A percentile compares a stretch with the other conserved stretches of the same genome.
phyloP scores from a whole-genome alignment of 2,888 invertebrate genomes.

The Lasioglossum vierecki region DNA sequence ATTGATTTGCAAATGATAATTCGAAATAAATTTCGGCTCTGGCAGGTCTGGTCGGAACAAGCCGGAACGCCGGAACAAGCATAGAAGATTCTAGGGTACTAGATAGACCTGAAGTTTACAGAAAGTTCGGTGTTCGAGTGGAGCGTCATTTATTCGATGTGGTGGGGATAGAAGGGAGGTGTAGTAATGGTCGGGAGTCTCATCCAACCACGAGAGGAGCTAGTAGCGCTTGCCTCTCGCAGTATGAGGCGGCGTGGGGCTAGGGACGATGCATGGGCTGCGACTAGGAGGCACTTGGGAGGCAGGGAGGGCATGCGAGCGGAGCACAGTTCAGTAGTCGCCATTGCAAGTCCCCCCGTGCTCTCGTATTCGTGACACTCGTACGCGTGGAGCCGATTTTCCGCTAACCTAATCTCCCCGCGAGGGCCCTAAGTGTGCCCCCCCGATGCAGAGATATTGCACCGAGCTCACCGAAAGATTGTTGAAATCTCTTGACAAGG shows the following conservation, averaged over 20 bases:
- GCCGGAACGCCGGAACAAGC: background rate
- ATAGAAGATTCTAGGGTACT: constrained; percentile 1
- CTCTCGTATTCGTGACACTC: constrained; percentile 80
- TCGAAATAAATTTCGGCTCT: too few relatives aligned
- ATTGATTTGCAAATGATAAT: too few relatives aligned
- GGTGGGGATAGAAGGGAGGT: constrained; percentile 42
- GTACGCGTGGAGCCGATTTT: constrained; percentile 77
- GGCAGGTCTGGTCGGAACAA: background rate
- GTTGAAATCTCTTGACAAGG: constrained; percentile 97
- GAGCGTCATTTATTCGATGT: background rate
- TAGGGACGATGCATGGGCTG: constrained; percentile 77
- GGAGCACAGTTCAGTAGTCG: constrained; percentile 84
- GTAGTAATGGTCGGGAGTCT: constrained; percentile 58
- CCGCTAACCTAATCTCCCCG: constrained; percentile 76
- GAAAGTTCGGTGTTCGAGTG: constrained; percentile 14
- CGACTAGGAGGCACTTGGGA: constrained; percentile 81
- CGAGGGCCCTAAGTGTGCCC: constrained; percentile 83
- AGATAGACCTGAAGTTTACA: constrained; percentile 23
- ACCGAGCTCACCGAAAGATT: constrained; percentile 97
- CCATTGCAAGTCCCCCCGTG: constrained; percentile 84
- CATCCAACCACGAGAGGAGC: constrained; percentile 74
- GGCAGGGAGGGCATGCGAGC: constrained; percentile 82
- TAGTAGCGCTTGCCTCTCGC: constrained; percentile 76
- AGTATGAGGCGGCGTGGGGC: constrained; percentile 74
- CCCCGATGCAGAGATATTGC: constrained; percentile 84